These are phyloP conservation scores for Betta splendens DNA, from an alignment of 2,797 vertebrate species.

Conservation along the genomic window DNA sequence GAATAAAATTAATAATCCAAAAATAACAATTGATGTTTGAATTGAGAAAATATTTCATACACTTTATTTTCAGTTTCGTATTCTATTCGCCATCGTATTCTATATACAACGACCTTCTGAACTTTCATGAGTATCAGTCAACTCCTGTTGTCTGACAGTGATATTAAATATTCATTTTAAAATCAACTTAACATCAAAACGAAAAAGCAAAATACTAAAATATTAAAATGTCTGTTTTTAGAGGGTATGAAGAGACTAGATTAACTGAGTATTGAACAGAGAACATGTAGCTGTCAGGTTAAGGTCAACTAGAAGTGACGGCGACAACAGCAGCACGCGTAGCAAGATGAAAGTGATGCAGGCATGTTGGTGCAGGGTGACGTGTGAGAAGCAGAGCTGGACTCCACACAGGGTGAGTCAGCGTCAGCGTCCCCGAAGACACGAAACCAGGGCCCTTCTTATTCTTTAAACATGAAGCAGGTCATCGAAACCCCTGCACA, in stretches of 20 bases:
- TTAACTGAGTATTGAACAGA: constrained; percentile 50
- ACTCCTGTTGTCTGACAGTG: no score
- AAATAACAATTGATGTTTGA: no score
- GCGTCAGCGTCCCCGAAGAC: constrained; percentile 42
- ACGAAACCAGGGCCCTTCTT: constrained; percentile 41
- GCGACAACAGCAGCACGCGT: constrained; percentile 32
- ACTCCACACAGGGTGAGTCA: constrained; percentile 49
- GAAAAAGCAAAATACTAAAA: no score
- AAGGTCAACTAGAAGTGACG: constrained; percentile 45
- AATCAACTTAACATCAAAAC: no score
- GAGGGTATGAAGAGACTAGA: constrained; percentile 27
- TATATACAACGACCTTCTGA: no score
- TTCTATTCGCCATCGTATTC: no score
- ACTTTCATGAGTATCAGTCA: no score
- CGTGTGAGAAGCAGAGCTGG: constrained; percentile 33
- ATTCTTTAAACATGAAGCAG: constrained; percentile 46
- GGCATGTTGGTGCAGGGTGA: constrained; percentile 29
- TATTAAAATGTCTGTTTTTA: constrained; percentile 41
- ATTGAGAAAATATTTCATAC: no score
- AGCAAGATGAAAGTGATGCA: constrained; percentile 25
- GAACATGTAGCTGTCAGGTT: constrained; percentile 43
- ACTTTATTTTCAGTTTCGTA: no score
- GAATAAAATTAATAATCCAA: no score
- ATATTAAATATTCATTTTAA: no score
- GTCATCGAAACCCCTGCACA: constrained; percentile 31